Base-by-base conservation (phyloP, 2,797 vertebrate genomes). In the Sebastes baramenuke region DNA sequence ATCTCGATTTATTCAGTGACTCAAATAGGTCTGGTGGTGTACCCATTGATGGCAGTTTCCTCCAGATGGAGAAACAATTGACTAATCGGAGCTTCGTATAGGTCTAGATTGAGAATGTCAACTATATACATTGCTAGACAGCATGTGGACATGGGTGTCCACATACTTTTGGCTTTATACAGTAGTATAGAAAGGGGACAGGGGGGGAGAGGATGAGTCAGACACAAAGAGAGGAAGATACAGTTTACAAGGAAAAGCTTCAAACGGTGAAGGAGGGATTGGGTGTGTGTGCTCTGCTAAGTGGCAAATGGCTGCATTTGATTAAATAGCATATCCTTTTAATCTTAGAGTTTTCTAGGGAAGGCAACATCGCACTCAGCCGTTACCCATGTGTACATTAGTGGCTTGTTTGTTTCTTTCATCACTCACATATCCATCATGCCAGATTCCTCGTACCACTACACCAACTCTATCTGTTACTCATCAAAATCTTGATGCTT, bases 291-390 rank as follows among this genome's bases (percentile, higher is more conserved):
- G 60, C 20, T 72, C 13, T 56, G 29, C 20, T 54, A 25, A 85
- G 46, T 49, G 42, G 54, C 56, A 82, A 84, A 75, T 38, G 34
- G 62, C 27, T 77, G 22, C 16, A 67, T 82, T 24, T 82, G 56
- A 56, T 81, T 55, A 54, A 72, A 75, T 18, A 54, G 25, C 66
- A 30, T 36, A 29, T 79, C 34, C 61, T 71, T 79, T 24, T 16
- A 75, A 83, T 81, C 46, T 2, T 20, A 73, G 18, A 18, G 49
- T 62, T 71, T 46, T 81, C 73, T 61, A n/a, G 72, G 79, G 78
- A 85, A 73, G 29, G 58, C 56, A 71, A 68, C 10, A 6, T 22
- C 75, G 70, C 52, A 66, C 59, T 77, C 30, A 64, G 27, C 68
- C 29, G 2, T 69, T 62, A 62, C 59, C 30, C 14, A 27, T 38